These are phyloP conservation scores for Liposcelis brunnea DNA, from an alignment of 2,888 invertebrate species.

Conservation along the genomic window DNA sequence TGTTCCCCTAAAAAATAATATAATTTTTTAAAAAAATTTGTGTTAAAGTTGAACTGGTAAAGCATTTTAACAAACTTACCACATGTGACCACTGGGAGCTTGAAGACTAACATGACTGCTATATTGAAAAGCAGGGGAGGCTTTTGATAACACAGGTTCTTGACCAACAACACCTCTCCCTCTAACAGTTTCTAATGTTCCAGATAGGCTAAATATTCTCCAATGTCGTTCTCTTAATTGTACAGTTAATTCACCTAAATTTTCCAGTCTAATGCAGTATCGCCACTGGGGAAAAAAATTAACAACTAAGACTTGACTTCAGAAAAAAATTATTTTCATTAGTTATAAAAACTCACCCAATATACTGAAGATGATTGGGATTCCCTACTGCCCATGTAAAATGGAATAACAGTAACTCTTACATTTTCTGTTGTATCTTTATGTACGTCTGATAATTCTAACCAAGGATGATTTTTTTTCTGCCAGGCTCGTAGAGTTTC, in stretches of 20 bases:
- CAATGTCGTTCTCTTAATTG: slow-evolving; percentile 94
- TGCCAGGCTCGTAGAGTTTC: slow-evolving; percentile 91
- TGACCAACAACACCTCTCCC: slow-evolving; percentile 96
- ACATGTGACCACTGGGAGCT: slow-evolving; percentile 96
- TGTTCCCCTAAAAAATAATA: slow-evolving; percentile 54
- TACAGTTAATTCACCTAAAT: slow-evolving; percentile 73
- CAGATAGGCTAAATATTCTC: slow-evolving; percentile 89
- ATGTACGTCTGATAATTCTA: slow-evolving; percentile 91
- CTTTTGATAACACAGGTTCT: slow-evolving; percentile 79
- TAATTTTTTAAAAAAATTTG: slow-evolving; percentile 2
- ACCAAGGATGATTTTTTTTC: slow-evolving; percentile 93
- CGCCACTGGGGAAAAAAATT: slow-evolving; percentile 53
- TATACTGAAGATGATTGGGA: slow-evolving; percentile 82
- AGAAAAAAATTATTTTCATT: slow-evolving; percentile 9
- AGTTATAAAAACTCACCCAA: slow-evolving; percentile 43
- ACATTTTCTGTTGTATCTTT: slow-evolving; percentile 93
- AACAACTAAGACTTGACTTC: background rate
- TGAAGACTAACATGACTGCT: slow-evolving; percentile 93
- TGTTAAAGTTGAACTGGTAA: background rate
- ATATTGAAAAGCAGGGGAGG: slow-evolving; percentile 91
- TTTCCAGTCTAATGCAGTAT: slow-evolving; percentile 93
- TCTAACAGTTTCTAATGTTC: slow-evolving; percentile 83
- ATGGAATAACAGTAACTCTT: slow-evolving; percentile 94
- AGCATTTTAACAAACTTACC: slow-evolving; percentile 36
- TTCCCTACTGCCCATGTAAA: slow-evolving; percentile 91